A percentile compares a stretch with the other conserved stretches of the same genome.
These are phyloP conservation scores for Chelon labrosus DNA, from an alignment of 2,797 vertebrate species.

Conservation along the genomic window DNA sequence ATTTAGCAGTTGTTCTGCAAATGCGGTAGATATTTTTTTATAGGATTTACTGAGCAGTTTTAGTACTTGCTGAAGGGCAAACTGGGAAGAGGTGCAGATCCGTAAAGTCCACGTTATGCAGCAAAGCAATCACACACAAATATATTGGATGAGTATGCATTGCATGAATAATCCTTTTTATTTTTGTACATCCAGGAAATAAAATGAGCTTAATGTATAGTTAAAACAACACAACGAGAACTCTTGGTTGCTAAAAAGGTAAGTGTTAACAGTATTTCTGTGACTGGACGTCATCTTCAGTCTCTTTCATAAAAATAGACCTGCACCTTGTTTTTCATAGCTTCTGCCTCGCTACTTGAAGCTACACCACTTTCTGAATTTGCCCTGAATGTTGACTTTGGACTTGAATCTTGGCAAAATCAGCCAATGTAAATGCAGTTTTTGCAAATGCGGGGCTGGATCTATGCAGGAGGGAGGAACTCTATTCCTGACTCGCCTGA, in stretches of 20 bases:
- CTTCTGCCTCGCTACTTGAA: not conserved
- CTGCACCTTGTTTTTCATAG: not conserved
- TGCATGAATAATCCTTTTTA: too few species aligned
- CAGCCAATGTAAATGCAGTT: not conserved
- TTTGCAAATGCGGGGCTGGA: not conserved
- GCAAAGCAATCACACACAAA: not conserved
- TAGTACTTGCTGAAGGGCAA: not conserved
- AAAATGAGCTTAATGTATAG: not conserved
- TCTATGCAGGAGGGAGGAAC: not conserved
- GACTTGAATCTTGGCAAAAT: not conserved
- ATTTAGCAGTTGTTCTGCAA: too few species aligned
- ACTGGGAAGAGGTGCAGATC: not conserved
- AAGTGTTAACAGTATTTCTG: not conserved
- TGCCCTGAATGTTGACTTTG: not conserved
- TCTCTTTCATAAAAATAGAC: too few species aligned
- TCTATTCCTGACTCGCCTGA: not conserved
- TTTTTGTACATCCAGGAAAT: too few species aligned
- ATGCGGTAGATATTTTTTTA: too few species aligned
- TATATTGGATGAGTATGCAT: not conserved
- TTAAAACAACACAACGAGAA: not conserved
- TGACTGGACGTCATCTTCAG: not conserved
- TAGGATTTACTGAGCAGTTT: not conserved
- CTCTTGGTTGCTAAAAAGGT: not conserved
- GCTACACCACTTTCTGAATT: not conserved
- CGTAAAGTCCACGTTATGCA: not conserved